phyloP scores from a whole-genome alignment of 2,113 vertebrate genomes.

The Gymnocephalus cernua region DNA sequence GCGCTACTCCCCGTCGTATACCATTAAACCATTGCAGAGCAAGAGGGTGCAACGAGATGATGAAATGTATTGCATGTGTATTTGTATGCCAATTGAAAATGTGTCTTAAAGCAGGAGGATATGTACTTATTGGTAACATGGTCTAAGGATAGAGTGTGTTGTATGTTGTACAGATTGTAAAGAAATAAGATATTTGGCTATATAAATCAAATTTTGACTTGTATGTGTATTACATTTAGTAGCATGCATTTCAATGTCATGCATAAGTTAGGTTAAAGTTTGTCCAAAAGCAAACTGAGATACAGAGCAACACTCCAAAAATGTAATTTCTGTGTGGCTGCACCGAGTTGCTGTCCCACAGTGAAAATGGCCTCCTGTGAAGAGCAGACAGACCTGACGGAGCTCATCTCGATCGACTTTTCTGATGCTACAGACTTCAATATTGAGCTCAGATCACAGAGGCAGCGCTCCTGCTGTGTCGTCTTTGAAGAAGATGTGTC shows the following conservation, averaged over 20 bases:
- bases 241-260: not conserved
- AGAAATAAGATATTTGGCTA: too few relatives aligned
- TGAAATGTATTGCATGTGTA: too few relatives aligned
- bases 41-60: too few relatives aligned
- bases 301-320: not conserved
- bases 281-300: not conserved
- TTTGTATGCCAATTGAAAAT: not conserved
- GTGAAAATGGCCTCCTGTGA: constrained; percentile 14
- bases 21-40: too few relatives aligned
- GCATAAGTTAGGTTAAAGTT: not conserved
- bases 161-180: too few relatives aligned
- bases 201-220: not conserved
- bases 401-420: constrained; percentile 65
- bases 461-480: constrained; percentile 38
- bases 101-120: not conserved
- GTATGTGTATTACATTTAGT: not conserved
- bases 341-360: not conserved
- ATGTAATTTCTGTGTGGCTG: not conserved
- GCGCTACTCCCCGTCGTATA: too few relatives aligned
- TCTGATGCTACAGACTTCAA: constrained; percentile 51
- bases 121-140: too few relatives aligned
- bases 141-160: too few relatives aligned
- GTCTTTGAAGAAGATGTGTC: constrained; percentile 30
- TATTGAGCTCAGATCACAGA: constrained; percentile 57
- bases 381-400: constrained; percentile 36